These are phyloP conservation scores for Panthera tigris DNA, from an alignment of 2,113 vertebrate genomes.

Conservation along the genomic window DNA sequence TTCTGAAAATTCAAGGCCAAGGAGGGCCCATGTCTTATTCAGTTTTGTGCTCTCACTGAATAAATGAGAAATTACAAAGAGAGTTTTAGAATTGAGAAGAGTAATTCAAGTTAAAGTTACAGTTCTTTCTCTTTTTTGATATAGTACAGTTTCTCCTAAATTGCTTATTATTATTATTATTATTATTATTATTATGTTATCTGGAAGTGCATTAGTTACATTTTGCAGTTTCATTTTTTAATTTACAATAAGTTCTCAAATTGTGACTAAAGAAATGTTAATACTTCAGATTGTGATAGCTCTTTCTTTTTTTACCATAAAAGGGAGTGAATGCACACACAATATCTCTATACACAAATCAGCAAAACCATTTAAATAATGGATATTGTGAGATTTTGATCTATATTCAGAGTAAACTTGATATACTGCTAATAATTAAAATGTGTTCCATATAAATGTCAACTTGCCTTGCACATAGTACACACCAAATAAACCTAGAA, in stretches of 20 bases:
- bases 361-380: neutral
- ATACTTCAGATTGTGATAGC: neutral
- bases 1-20: neutral
- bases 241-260: neutral
- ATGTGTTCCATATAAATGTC: neutral
- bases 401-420: neutral
- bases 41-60: neutral
- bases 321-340: neutral
- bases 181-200: neutral
- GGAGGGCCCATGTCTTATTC: neutral
- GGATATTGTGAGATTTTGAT: neutral
- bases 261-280: neutral
- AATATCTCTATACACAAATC: neutral
- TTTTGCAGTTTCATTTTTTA: neutral
- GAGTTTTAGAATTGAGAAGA: neutral
- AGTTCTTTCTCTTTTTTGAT: neutral
- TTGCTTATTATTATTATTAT: neutral
- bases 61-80: neutral
- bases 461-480: neutral
- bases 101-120: neutral
- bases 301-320: neutral
- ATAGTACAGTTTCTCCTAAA: neutral
- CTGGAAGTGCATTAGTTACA: neutral
- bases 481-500: neutral
- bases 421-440: constrained; percentile 1